These are phyloP conservation scores for Dermatemys mawii DNA, from an alignment of 2,113 vertebrate species.

Conservation along the genomic window DNA sequence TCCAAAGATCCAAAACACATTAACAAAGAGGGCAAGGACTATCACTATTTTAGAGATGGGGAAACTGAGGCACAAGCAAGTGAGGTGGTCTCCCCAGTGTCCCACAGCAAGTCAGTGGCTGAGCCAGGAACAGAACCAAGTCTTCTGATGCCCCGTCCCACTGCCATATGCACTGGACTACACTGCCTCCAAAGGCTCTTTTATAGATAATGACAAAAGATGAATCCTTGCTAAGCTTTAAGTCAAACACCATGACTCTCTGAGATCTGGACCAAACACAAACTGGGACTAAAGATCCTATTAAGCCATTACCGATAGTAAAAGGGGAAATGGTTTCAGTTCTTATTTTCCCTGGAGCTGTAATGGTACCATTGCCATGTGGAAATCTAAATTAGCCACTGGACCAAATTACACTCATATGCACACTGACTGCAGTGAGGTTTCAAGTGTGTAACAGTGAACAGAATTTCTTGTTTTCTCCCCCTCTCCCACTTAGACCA, in stretches of 20 bases:
- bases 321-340: not conserved
- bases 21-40: not conserved
- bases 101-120: not conserved
- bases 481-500: not conserved
- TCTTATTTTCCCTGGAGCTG: not conserved
- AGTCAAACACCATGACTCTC: not conserved
- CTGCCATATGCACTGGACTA: not conserved
- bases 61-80: rapidly evolving
- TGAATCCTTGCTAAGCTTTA: not conserved
- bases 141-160: not conserved
- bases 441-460: not conserved
- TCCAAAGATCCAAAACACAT: not conserved
- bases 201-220: not conserved
- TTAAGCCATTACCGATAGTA: not conserved
- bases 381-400: not conserved
- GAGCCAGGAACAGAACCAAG: not conserved
- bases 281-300: not conserved
- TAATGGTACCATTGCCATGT: not conserved
- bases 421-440: not conserved
- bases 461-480: not conserved
- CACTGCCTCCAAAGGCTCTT: not conserved
- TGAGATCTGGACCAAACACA: not conserved
- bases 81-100: not conserved
- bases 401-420: not conserved
- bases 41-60: not conserved